A percentile compares a stretch with the other conserved stretches of the same genome.
Evolutionary conservation across 2,113 vertebrate species (phyloP).

Genomic region (Thunnus maccoyii): DNA sequence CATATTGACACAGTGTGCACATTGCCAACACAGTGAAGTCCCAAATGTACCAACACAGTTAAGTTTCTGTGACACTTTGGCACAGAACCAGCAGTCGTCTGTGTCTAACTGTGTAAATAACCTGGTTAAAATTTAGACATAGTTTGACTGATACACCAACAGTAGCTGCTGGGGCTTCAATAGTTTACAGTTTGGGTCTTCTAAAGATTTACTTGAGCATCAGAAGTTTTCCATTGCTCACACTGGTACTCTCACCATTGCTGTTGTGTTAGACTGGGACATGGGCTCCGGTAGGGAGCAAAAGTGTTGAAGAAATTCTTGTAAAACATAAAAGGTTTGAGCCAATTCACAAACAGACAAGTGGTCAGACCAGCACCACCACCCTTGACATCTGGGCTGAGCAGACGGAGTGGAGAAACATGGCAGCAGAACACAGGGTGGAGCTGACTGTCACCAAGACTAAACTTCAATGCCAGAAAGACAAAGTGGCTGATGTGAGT

Average conservation of each 20-base stretch:
- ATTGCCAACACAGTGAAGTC: not conserved
- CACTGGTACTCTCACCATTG: not conserved
- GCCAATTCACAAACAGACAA: slow-evolving; percentile 8
- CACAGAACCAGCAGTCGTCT: no score
- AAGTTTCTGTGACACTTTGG: slow-evolving; percentile 4
- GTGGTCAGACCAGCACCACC: not conserved
- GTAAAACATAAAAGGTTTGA: slow-evolving; percentile 15
- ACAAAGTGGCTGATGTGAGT: slow-evolving; percentile 15
- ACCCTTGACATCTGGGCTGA: slow-evolving; percentile 16
- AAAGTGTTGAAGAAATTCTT: slow-evolving; percentile 16
- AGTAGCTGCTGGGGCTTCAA: not conserved
- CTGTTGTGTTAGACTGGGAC: not conserved
- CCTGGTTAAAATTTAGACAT: not conserved
- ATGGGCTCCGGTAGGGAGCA: not conserved
- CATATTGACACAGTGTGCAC: not conserved
- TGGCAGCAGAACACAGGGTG: slow-evolving; percentile 13
- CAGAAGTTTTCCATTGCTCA: not conserved
- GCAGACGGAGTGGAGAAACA: slow-evolving; percentile 19
- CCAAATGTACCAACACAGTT: not conserved
- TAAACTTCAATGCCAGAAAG: slow-evolving; percentile 5
- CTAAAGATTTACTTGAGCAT: slow-evolving; percentile 10
- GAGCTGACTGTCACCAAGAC: slow-evolving; percentile 27
- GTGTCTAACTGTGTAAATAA: not conserved
- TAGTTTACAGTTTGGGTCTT: not conserved
- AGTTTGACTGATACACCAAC: not conserved